A percentile compares a stretch with the other conserved stretches of the same genome.
Conservation (phyloP, 2,113 vertebrate species). For the Motacilla alba region DNA sequence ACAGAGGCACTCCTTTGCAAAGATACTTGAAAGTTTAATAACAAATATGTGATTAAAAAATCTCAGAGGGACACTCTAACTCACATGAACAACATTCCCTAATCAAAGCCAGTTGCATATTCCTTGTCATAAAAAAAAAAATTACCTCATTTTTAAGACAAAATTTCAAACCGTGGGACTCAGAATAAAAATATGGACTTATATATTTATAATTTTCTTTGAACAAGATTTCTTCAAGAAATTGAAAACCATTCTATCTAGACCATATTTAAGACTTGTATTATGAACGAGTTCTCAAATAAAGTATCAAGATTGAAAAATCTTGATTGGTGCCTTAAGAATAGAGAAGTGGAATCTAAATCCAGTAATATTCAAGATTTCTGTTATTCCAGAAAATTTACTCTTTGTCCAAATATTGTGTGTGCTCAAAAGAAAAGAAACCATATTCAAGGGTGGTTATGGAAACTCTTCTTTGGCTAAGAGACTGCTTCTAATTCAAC, state of each 20-base stretch:
- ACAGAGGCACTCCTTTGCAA: not conserved
- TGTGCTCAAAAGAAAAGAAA: not conserved
- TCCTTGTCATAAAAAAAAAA: not conserved
- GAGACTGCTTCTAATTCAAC: not conserved
- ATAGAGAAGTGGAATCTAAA: not conserved
- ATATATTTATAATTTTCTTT: not conserved
- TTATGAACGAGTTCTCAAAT: not conserved
- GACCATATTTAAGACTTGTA: not conserved
- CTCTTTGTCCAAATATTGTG: not conserved
- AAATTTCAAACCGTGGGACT: not conserved
- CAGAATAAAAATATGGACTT: not conserved
- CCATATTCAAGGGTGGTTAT: not conserved
- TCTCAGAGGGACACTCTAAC: not conserved
- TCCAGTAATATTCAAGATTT: not conserved
- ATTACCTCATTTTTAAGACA: not conserved
- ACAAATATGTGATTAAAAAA: not conserved
- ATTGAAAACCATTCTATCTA: not conserved
- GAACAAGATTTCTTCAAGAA: not conserved
- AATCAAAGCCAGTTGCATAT: not conserved
- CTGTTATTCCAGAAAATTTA: not conserved
- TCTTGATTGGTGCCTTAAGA: not conserved
- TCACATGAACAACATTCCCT: not conserved
- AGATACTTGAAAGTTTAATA: not conserved
- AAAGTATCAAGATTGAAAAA: not conserved
- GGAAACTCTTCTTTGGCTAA: not conserved